Base-by-base conservation (phyloP, 2,113 vertebrate genomes). In the Thalassoma bifasciatum region DNA sequence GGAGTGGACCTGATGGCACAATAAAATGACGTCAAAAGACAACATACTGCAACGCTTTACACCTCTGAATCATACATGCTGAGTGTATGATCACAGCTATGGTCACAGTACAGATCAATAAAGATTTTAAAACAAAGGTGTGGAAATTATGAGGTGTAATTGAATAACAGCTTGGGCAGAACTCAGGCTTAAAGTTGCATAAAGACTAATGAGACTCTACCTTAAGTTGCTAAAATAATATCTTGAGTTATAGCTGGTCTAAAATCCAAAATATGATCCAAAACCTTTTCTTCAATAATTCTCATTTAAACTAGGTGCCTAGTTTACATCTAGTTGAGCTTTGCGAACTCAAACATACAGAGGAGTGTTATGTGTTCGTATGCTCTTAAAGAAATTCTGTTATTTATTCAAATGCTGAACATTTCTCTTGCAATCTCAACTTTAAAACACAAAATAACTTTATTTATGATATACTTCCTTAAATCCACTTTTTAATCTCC, bases 1-100 rank as follows among this genome's bases (percentile, higher is more conserved):
- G 83, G 72, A 74, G 85, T 76, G 70, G 42, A 10, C 12, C 14
- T 54, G 44, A 47, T 40, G 19, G 37, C 10, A n/a, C 52, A 21
- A 59, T 73, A 66, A 78, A 75, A 56, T 72, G 53, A 66, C 8
- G 12, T 2, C 4, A 38, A 22, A 19, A 34, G 64, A 22, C 21
- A 37, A 40, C n/a, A 26, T n/a, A 1, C 19, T n/a, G 59, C 11
- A 52, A 2, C 12, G 14, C 10, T n/a, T 42, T 11, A 1, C 49
- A 17, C 16, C 6, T 21, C 46, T 49, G 17, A n/a, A n/a, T 49
- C 46, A 49, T n/a, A 47, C 46, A 21, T 13, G 8, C 46, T 47
- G 46, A 17, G 6, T n/a, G 37, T 11, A 2, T 72, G 79, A 85
- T 54, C 64, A 23, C 54, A 51, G 22, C 30, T 13, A 22, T 3